Conservation (phyloP, 2,113 vertebrate species). For the Vicugna pacos region DNA sequence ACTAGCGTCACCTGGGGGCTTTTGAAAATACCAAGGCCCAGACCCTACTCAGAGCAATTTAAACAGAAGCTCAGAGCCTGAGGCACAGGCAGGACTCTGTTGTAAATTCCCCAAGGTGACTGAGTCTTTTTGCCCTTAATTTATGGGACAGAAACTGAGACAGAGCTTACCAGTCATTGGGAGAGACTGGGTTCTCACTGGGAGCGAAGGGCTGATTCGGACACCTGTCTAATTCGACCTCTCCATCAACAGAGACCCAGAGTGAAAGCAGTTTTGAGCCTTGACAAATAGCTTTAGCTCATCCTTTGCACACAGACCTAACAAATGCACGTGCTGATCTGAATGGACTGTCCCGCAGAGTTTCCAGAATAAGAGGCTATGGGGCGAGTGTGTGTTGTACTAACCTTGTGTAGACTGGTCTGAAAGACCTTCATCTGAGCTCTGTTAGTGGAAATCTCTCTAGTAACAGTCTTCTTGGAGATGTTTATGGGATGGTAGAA, state of each 20-base stretch:
- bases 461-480: neutral
- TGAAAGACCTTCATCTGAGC: neutral
- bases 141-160: neutral
- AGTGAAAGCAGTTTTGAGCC: neutral
- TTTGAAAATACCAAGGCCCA: neutral
- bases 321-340: rapidly evolving
- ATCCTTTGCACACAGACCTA: neutral
- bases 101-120: neutral
- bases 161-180: neutral
- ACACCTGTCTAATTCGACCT: neutral
- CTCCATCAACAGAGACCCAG: neutral
- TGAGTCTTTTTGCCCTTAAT: neutral
- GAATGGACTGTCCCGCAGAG: rapidly evolving
- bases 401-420: rapidly evolving
- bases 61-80: neutral
- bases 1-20: neutral
- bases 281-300: neutral
- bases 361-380: neutral
- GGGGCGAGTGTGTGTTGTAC: rapidly evolving
- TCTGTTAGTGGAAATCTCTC: neutral
- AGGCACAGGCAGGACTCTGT: neutral
- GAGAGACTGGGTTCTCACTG: no score
- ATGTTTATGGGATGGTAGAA: neutral
- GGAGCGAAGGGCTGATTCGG: neutral
- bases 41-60: neutral